Base-by-base conservation (phyloP, 2,888 invertebrate genomes). In the Thecocarcelia acutangulata region DNA sequence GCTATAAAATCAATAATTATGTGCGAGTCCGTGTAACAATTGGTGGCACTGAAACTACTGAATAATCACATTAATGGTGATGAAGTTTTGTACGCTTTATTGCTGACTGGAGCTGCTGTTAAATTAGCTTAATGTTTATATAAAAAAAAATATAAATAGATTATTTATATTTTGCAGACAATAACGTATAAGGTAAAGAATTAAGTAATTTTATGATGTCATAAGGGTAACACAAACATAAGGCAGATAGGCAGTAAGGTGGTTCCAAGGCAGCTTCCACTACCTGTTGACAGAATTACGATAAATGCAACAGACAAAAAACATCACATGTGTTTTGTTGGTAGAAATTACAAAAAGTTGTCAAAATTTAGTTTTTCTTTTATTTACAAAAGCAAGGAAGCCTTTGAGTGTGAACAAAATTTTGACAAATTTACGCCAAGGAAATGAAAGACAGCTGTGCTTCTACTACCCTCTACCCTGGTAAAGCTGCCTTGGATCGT, bases 1-100 rank as follows among this genome's bases (percentile, higher is more conserved):
- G 74, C 78, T 64, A 73, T 78, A 76, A 78, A 78, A 78, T 82
- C 73, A 64, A 82, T 82, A 82, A 82, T 82, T 78, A 78, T 78
- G 72, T 76, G 63, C 46, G 37, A 50, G 61, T 61, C 13, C 68
- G 50, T 58, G 54, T 70, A 69, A 59, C 69, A 78, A 82, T 69
- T 78, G 74, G 58, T 82, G 81, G 73, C 81, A 64, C 69, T 54
- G 46, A 69, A 64, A 74, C 82, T 82, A 82, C 82, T 61, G 82
- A 69, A 74, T 82, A 82, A 82, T 82, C 63, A 69, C 77, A 48
- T 46, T 59, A 77, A 73, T 81, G 52, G 74, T 78, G 63, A 82
- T 78, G 78, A 78, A 64, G 78, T 82, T 82, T 61, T 78, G 42
- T 73, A 50, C 63, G 73, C 78, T 82, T 69, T 46, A 78, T 73